phyloP scores from a whole-genome alignment of 1,140 invertebrate species.

The Nasonia giraulti region DNA sequence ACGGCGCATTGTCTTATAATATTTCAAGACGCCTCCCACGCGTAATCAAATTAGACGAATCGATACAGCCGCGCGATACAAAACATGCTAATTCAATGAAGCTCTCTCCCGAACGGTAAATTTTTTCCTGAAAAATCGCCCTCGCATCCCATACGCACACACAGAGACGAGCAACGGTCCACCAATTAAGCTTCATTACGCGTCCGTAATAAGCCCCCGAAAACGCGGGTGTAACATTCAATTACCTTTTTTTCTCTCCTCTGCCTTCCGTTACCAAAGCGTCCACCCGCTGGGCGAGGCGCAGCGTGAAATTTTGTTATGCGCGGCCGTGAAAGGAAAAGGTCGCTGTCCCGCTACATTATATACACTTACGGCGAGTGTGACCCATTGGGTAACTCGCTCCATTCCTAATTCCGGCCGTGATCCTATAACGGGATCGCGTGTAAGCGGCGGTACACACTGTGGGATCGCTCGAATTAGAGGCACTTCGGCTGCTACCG shows the following conservation, averaged over 20 bases:
- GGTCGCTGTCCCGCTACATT: background rate
- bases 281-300: background rate
- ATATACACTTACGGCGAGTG: background rate
- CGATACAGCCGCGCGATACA: background rate
- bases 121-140: background rate
- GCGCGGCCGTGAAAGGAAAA: background rate
- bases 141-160: background rate
- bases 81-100: background rate
- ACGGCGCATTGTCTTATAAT: no score
- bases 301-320: slow-evolving; percentile 3
- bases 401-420: background rate
- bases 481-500: background rate
- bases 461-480: background rate
- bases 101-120: background rate
- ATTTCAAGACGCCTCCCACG: no score
- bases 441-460: background rate
- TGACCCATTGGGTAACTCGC: background rate
- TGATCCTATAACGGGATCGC: background rate
- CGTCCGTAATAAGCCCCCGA: background rate
- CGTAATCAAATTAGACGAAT: background rate
- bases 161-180: background rate
- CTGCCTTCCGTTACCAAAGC: background rate
- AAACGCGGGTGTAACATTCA: slow-evolving; percentile 6
- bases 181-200: background rate
- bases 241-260: background rate